These are phyloP conservation scores for Bombyx huttoni DNA, from an alignment of 2,888 invertebrate species.

Conservation along the genomic window DNA sequence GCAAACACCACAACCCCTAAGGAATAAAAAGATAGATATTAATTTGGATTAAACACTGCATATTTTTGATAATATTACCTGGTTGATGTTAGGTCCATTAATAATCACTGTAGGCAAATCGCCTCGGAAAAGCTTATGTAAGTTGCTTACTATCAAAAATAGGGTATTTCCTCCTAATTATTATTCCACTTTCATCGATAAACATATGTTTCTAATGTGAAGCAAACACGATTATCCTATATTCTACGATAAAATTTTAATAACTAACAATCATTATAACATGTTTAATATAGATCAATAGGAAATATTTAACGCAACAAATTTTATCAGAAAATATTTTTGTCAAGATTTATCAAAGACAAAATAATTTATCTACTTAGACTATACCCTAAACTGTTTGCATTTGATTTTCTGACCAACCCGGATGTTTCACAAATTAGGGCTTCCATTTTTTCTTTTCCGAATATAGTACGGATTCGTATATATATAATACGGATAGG, in stretches of 20 bases:
- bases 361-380: background rate
- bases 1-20: conserved; percentile 48
- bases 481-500: too few species aligned
- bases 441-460: conserved; percentile 4
- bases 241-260: background rate
- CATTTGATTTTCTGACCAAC: background rate
- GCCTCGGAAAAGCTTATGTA: background rate
- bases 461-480: background rate
- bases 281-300: background rate
- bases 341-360: background rate
- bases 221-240: background rate
- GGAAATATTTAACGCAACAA: background rate
- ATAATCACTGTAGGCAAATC: background rate
- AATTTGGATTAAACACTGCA: background rate
- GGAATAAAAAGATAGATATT: conserved; percentile 9
- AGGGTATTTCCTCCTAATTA: background rate
- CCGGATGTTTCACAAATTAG: background rate
- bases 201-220: background rate
- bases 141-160: background rate
- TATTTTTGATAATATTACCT: background rate
- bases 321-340: background rate
- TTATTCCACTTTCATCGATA: background rate
- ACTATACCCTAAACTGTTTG: background rate
- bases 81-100: background rate
- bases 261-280: background rate